Evolutionary conservation across 2,113 vertebrate species (phyloP), one percentile per base, ranked within the genome.

Genomic region (Pygoscelis antarcticus): DNA sequence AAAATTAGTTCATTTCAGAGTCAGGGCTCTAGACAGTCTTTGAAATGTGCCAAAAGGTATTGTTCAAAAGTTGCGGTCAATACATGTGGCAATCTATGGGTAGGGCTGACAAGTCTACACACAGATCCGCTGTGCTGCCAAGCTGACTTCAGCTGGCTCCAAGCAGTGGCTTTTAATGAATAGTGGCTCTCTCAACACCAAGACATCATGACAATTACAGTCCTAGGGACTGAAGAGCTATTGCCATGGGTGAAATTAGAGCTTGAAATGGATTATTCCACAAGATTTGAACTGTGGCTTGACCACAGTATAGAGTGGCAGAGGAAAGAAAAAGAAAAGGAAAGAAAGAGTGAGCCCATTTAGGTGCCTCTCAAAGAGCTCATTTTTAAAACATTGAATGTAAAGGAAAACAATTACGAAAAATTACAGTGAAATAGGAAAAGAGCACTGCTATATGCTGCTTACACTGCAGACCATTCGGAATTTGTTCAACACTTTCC

Each of bases 71-170:
- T 32, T 61, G n/a, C 21, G 11, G 6, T 34, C 36, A 2, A 10
- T 7, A 10, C 16, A 0, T 0, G 1, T 7, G 12, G 17, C 44
- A 40, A 29, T 9, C 4, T 16, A 4, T 6, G 36, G 47, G 62
- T 8, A 51, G 32, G 16, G 12, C 55, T 36, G 58, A 27, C 13
- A 27, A n/a, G n/a, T 12, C 17, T 51, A 26, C 4, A 1, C 27
- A 44, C 46, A 70, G 72, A 42, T 30, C 38, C 23, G 2, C 51
- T 20, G 36, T 27, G n/a, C 57, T 19, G 49, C 42, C 47, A 40
- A 54, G n/a, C 46, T n/a, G 30, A 40, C 4, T 26, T 42, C 74
- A n/a, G 47, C n/a, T 36, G 81, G 32, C 49, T 71, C n/a, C 57
- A 36, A 17, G 49, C 32, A 19, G 32, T 10, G 8, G 57, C 32